phyloP scores from a whole-genome alignment of 2,888 invertebrate genomes.

The Microchrysa polita region DNA sequence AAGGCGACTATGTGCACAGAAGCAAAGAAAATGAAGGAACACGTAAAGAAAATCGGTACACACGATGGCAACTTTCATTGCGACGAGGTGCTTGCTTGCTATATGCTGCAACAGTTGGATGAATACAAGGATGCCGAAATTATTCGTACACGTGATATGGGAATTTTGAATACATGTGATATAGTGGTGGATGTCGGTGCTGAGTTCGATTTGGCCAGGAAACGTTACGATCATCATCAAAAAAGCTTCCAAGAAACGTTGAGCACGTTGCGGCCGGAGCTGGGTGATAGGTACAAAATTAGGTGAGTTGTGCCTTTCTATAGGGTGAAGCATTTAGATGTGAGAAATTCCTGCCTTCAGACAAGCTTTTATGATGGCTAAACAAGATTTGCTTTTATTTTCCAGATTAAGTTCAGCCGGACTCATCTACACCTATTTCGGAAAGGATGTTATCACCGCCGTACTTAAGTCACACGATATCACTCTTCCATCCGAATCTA shows the following conservation, averaged over 20 bases:
- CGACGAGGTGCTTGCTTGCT: slow-evolving; percentile 95
- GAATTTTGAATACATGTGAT: slow-evolving; percentile 81
- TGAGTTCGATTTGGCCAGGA: slow-evolving; percentile 77
- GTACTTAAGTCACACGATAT: slow-evolving; percentile 66
- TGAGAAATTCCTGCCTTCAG: no score
- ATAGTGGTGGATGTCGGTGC: slow-evolving; percentile 96
- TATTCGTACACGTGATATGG: slow-evolving; percentile 71
- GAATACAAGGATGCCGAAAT: slow-evolving; percentile 84
- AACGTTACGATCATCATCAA: slow-evolving; percentile 96
- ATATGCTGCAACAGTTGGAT: slow-evolving; percentile 84
- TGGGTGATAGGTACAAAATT: slow-evolving; percentile 70
- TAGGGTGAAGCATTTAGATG: no score
- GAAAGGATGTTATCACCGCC: slow-evolving; percentile 77
- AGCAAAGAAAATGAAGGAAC: slow-evolving; percentile 49
- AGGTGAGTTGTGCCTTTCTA: slow-evolving; percentile 61
- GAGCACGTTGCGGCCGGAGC: slow-evolving; percentile 71
- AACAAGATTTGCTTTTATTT: slow-evolving; percentile 8
- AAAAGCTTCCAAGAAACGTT: slow-evolving; percentile 76
- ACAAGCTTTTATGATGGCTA: no score
- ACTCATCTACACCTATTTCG: slow-evolving; percentile 89
- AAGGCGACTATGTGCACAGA: slow-evolving; percentile 46
- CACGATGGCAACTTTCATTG: slow-evolving; percentile 87
- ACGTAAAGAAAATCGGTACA: slow-evolving; percentile 57
- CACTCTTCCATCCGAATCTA: slow-evolving; percentile 65
- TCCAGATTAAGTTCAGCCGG: slow-evolving; percentile 94